A percentile compares a stretch with the other conserved stretches of the same genome.
Evolutionary conservation across 2,113 vertebrate species (phyloP).

Genomic region (Tautogolabrus adspersus): DNA sequence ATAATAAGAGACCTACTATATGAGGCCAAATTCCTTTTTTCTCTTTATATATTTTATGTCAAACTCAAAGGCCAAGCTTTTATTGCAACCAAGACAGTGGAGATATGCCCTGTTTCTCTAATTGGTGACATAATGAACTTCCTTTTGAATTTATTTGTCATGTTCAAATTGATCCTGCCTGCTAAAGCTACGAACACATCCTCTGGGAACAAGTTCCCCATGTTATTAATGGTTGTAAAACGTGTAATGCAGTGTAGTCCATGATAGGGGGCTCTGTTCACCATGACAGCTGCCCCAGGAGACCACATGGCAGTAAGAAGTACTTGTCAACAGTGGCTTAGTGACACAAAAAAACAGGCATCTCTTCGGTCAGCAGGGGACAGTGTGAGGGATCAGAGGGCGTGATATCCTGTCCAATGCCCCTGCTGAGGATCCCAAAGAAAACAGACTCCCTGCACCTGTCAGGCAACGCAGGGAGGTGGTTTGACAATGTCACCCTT

Average conservation of each 20-base stretch:
- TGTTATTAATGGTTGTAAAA: conserved; percentile 80
- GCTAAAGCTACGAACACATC: conserved; percentile 48
- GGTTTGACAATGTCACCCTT: conserved; percentile 71
- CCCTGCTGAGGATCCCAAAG: conserved; percentile 75
- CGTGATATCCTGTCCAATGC: conserved; percentile 77
- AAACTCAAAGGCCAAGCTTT: conserved; percentile 20
- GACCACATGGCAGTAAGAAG: conserved; percentile 79
- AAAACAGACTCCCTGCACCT: conserved; percentile 76
- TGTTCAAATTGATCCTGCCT: conserved; percentile 63
- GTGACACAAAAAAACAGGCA: conserved; percentile 80
- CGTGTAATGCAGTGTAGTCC: conserved; percentile 66
- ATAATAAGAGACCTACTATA: not conserved
- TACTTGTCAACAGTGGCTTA: conserved; percentile 78
- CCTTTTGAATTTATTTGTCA: conserved; percentile 70
- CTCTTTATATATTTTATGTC: not conserved
- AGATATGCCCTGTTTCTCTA: conserved; percentile 38
- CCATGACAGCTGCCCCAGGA: conserved; percentile 78
- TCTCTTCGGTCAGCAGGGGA: conserved; percentile 81
- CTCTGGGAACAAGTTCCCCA: conserved; percentile 54
- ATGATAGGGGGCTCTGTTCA: conserved; percentile 61
- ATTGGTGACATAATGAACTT: conserved; percentile 60
- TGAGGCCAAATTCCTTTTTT: not conserved
- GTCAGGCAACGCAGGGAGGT: conserved; percentile 73
- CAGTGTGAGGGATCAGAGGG: conserved; percentile 77
- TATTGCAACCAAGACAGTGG: conserved; percentile 19